Base-by-base conservation (phyloP, 2,113 vertebrate genomes). In the Macrotis lagotis region DNA sequence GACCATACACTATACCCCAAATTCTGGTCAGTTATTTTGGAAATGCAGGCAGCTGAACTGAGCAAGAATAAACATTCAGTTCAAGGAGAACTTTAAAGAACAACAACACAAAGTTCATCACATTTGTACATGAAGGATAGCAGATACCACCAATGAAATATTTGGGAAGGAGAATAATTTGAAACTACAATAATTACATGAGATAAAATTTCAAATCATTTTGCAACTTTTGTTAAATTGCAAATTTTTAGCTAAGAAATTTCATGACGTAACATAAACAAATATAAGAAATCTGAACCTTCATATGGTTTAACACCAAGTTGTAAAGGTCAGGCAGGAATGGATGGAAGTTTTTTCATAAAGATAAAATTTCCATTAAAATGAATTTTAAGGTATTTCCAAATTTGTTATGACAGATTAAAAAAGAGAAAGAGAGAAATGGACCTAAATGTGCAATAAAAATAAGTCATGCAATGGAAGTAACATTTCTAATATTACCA, bases 101-200 rank as follows among this genome's bases (percentile, higher is more conserved):
- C 92, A 90, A 89, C 49, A 53, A 94, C 90, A 53, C 22, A 50
- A 91, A 92, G 90, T 50, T 50, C 51, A 10, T 28, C 88, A 91
- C 11, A 93, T 95, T 1, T 55, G 16, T 66, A n/a, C 66, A 48
- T 89, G 44, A 96, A 92, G 50, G 44, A 44, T 59, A 88, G 26
- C n/a, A 91, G 31, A 89, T 16, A 52, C 9, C 51, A 8, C 48
- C 48, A 74, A 53, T 92, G 93, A 90, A 83, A 89, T 74, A 88
- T 2, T 44, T 66, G 25, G 94, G 48, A 28, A 28, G 11, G 28
- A 90, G 2, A 94, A 92, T 11, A 12, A 24, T 44, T 83, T 83
- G 66, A 83, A 83, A 83, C 37, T 44, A 83, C 1, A 83, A 83
- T 83, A 83, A 83, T 83, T 83, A 44, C 5, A 83, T 22, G 37